Conservation (phyloP, 2,113 vertebrate genomes). For the Gopherus flavomarginatus region DNA sequence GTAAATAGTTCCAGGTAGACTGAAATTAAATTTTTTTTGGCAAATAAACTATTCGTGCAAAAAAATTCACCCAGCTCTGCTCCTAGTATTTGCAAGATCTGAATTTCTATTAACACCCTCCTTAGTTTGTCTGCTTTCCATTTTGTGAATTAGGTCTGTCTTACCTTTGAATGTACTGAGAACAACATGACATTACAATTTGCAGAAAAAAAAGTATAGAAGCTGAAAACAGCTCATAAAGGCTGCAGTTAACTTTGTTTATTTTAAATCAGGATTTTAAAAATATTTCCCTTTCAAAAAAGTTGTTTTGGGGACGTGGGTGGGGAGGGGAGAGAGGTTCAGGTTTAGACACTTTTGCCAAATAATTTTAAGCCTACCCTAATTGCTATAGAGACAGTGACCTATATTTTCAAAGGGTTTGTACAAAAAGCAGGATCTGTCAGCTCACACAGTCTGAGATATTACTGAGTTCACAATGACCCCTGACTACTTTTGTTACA, state of each 20-base stretch:
- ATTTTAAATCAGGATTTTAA: background rate
- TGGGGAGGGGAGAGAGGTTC: background rate
- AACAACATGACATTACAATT: background rate
- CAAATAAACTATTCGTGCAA: background rate
- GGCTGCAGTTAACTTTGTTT: background rate
- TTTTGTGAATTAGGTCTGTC: background rate
- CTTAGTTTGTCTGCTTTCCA: background rate
- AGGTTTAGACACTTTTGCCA: background rate
- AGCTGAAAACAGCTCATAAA: background rate
- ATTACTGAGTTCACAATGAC: background rate
- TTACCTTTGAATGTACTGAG: background rate
- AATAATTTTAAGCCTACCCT: background rate
- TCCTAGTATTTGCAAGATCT: background rate
- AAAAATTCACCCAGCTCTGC: background rate
- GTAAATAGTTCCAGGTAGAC: background rate
- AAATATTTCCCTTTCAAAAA: background rate
- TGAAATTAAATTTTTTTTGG: background rate
- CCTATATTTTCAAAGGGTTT: background rate
- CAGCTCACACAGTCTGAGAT: background rate
- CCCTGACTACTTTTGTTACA: background rate
- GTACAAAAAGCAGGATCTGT: background rate
- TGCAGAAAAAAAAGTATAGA: background rate
- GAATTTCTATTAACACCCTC: too few relatives aligned
- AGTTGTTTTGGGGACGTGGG: too few relatives aligned
- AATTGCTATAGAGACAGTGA: background rate